Evolutionary conservation across 2,113 vertebrate species (phyloP), one percentile per base, ranked within the genome.

Genomic region (Ibidorhyncha struthersii): DNA sequence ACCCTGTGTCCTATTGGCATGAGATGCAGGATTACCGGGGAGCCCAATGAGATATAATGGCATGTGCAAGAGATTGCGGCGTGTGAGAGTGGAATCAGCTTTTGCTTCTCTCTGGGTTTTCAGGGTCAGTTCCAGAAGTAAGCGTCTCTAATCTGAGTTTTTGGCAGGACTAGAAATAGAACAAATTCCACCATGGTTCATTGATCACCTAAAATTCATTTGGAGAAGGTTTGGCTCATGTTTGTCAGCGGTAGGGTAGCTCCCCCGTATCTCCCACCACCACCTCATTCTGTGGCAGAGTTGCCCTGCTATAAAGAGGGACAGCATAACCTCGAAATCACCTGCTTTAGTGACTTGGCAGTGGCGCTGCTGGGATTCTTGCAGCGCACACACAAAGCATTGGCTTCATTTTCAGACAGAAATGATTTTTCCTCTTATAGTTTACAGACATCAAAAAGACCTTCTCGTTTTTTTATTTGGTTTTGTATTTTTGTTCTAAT

Each of bases 91-190:
- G 34, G 45, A 61, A 90, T 70, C 62, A 86, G 59, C 67, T 73
- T 94, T 81, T 80, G 14, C 78, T 77, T 86, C 61, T 70, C 45
- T 62, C 67, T 63, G n/a, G n/a, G 30, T 77, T 93, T 91, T 83
- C 72, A 59, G 67, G 23, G 94, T 91, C 78, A 71, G 3, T 90
- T 95, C 93, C 82, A 82, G 41, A 52, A 94, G 41, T 43, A 41
- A 85, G 29, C 2, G 0, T n/a, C 86, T 91, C 58, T 94, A 85
- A 88, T 88, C 78, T 55, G 84, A 83, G 71, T 26, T 88, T 87
- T 96, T 91, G 84, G 82, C 91, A 93, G 81, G 38, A 70, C 40
- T 72, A 47, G 61, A 74, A 88, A 21, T 56, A 62, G 66, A 83
- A 65, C 27, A 70, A 80, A 83, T 88, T 86, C 65, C 10, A 4